Conservation (phyloP, 92 coral and sea anemone species). For the Desmophyllum pertusum region DNA sequence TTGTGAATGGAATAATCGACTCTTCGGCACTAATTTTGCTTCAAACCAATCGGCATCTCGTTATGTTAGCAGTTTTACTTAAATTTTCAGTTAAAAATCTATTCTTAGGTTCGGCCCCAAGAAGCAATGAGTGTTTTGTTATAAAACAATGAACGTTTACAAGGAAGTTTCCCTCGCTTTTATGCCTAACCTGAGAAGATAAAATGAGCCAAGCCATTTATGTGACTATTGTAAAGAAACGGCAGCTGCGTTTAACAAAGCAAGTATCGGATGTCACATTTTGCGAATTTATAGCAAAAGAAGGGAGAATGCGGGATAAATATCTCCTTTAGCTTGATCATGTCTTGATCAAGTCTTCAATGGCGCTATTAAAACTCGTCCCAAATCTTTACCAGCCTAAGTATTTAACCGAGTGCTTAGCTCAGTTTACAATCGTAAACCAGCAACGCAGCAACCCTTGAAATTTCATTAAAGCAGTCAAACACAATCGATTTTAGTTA, state of each 20-base stretch:
- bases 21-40: background rate
- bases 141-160: background rate
- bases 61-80: background rate
- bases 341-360: background rate
- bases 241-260: slow-evolving; percentile 24
- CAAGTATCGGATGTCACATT: background rate
- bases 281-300: background rate
- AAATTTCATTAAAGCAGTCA: too few relatives aligned
- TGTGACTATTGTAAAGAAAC: background rate
- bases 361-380: too few relatives aligned
- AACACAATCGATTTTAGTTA: background rate
- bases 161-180: background rate
- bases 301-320: background rate
- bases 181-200: background rate
- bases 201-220: background rate
- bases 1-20: background rate
- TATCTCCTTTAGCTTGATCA: background rate
- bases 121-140: background rate
- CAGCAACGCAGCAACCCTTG: background rate
- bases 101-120: background rate
- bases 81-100: background rate
- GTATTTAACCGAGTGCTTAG: background rate
- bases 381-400: background rate
- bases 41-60: background rate
- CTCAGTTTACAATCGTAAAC: background rate